These are phyloP conservation scores for Heterodera schachtii DNA, from an alignment of 1,140 invertebrate species.

Conservation along the genomic window DNA sequence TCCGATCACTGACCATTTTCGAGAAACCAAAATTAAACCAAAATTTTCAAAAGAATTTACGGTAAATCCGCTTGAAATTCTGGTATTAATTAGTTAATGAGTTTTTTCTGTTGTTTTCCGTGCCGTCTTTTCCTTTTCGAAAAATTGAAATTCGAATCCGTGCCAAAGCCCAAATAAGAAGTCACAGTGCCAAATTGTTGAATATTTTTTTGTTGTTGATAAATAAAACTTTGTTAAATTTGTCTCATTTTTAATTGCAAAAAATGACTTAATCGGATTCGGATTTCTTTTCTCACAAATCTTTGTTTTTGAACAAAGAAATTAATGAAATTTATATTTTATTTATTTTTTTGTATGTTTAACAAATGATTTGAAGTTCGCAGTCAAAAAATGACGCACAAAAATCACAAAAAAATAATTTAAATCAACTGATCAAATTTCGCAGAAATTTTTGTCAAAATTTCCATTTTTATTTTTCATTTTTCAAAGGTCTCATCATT, in stretches of 20 bases:
- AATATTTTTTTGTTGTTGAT: background rate
- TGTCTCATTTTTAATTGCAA: background rate
- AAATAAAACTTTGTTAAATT: background rate
- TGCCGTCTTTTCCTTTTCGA: background rate
- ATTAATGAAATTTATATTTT: background rate
- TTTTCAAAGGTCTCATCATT: too few relatives aligned
- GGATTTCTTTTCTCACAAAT: background rate
- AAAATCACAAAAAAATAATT: too few relatives aligned
- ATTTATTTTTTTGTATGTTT: background rate
- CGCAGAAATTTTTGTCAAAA: too few relatives aligned
- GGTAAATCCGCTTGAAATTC: too few relatives aligned
- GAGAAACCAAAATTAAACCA: too few relatives aligned
- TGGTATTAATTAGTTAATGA: background rate
- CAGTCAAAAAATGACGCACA: too few relatives aligned
- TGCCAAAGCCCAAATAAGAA: background rate
- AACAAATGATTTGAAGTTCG: too few relatives aligned
- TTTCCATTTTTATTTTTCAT: too few relatives aligned
- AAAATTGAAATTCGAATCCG: background rate
- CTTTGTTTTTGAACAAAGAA: background rate
- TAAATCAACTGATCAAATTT: too few relatives aligned
- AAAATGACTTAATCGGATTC: background rate
- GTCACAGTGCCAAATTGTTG: background rate
- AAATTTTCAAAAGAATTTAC: too few relatives aligned
- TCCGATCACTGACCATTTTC: background rate
- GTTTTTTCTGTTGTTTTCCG: background rate